Evolutionary conservation across 2,888 invertebrate species (phyloP), one percentile per base, ranked within the genome.

Genomic region (Napeogenes inachia): DNA sequence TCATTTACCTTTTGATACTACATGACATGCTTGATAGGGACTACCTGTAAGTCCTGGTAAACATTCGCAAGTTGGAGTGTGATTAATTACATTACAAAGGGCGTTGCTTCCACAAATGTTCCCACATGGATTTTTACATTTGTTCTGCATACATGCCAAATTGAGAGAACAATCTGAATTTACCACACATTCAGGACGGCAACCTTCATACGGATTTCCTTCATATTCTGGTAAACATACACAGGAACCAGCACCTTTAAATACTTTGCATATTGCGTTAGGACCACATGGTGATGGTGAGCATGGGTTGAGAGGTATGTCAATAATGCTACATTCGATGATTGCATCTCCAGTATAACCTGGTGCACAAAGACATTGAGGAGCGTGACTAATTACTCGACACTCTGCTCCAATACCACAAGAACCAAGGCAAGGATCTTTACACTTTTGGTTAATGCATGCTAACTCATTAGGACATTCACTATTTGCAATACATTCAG

Each of bases 191-290:
- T 95, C 95, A 6, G 95, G 95, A 57, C 94, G 92, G 78, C 95
- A 95, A 42, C 94, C 94, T 81, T 94, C 94, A 71, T 95, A 95
- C 50, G 96, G 95, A 81, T 95, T 94, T 62, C 96, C 96, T 65
- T 93, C 91, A 76, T 93, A 92, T 75, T 93, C 94, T 4, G 93
- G 89, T 54, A 93, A 76, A 75, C 95, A 95, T 57, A 92, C 91
- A 73, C 95, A 95, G 50, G 90, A 90, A 45, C 94, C 95, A 13
- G 94, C 94, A 45, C 92, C 92, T 75, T 92, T 92, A 71, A 92
- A 91, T 79, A 94, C 94, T 76, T 91, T 92, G 73, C 95, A 95
- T 71, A 92, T 79, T n/a, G 95, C 94, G 74, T 95, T 95, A 5
- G 94, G 83, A 13, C 95, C 95, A 79, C 95, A 95, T 0, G 94